A percentile compares a stretch with the other conserved stretches of the same genome.
phyloP scores from a whole-genome alignment of 2,113 vertebrate genomes.

The Oenanthe oenanthe region DNA sequence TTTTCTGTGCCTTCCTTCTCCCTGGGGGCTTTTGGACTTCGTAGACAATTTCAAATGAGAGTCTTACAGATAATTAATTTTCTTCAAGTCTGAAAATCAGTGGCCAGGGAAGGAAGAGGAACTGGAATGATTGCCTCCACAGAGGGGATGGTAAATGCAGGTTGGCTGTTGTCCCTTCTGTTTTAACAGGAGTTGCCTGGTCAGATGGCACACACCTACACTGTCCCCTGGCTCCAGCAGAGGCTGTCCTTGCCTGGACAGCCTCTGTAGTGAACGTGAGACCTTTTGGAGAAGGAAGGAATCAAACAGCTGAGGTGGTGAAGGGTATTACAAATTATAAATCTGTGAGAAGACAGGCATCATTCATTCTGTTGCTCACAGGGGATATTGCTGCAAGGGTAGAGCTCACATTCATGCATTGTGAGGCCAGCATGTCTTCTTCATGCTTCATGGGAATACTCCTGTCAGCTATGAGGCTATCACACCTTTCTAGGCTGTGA shows the following conservation, averaged over 20 bases:
- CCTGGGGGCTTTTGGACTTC: slow-evolving; percentile 6
- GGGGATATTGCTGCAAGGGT: neutral
- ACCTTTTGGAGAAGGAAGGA: neutral
- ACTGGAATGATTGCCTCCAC: neutral
- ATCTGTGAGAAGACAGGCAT: neutral
- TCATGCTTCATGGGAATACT: neutral
- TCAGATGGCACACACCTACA: accelerated
- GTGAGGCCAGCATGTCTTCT: neutral
- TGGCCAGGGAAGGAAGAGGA: neutral
- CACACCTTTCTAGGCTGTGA: neutral
- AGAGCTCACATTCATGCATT: neutral
- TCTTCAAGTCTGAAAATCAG: slow-evolving; percentile 19
- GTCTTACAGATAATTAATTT: slow-evolving; percentile 6
- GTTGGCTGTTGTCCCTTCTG: neutral
- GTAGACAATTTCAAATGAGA: slow-evolving; percentile 26
- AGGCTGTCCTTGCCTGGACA: neutral
- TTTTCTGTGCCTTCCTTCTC: slow-evolving; percentile 25
- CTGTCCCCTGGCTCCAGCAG: neutral
- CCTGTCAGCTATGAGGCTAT: neutral
- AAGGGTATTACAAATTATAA: neutral
- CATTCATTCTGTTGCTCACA: neutral
- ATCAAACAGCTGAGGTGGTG: neutral
- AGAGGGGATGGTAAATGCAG: neutral
- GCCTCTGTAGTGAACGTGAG: accelerated
- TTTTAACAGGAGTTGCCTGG: neutral